Evolutionary conservation across 2,113 vertebrate species (phyloP).

Genomic region (Eulacestoma nigropectus): DNA sequence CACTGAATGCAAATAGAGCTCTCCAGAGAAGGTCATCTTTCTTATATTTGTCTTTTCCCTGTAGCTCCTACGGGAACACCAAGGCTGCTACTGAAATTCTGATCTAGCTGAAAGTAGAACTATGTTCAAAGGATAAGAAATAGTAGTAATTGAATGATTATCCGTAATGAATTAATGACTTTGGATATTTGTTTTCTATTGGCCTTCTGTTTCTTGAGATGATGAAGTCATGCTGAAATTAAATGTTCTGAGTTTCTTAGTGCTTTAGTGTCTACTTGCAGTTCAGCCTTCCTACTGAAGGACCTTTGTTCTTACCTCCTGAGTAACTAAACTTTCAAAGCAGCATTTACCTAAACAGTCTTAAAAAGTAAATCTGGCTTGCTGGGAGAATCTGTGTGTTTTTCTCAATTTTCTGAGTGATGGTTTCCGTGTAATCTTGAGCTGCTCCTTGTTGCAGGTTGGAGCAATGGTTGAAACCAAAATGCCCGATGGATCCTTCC

Average conservation of each 20-base stretch:
- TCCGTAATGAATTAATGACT: neutral
- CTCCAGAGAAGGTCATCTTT: neutral
- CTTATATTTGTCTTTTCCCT: neutral
- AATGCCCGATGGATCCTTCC: conserved; percentile 86
- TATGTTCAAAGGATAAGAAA: neutral
- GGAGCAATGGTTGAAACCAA: conserved; percentile 96
- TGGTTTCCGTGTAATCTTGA: neutral
- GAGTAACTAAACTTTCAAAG: neutral
- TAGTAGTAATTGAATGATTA: neutral
- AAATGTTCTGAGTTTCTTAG: neutral
- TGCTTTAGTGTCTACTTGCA: neutral
- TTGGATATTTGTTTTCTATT: neutral
- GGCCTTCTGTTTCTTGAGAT: neutral
- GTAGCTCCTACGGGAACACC: neutral
- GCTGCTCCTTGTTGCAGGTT: conserved; percentile 75
- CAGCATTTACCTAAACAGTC: neutral
- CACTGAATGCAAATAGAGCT: neutral
- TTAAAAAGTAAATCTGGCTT: neutral
- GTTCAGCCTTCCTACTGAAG: neutral
- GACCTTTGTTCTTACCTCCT: neutral
- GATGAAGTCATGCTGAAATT: neutral
- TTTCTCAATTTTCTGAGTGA: neutral
- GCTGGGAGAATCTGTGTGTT: neutral
- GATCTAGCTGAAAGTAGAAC: neutral
- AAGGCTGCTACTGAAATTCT: neutral